Percentiles rank a stretch among this genome's conserved stretches.
Evolutionary conservation across 1,140 invertebrate genomes (phyloP).

Genomic region (Panagrolaimus sp.): DNA sequence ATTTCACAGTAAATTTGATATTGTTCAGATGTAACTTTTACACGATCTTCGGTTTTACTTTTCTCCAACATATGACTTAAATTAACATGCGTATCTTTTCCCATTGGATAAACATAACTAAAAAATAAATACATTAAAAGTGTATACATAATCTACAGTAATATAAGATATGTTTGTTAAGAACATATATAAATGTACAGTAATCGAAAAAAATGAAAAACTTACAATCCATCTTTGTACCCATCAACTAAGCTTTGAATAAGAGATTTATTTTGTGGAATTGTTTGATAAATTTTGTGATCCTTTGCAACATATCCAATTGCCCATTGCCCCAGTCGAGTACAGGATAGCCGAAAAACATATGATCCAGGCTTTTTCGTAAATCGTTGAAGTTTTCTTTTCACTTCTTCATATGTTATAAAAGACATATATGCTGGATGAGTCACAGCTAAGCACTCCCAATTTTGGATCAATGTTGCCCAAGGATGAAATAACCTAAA

Average conservation of each 20-base stretch:
- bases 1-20: constrained; percentile 99
- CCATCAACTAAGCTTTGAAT: constrained; percentile 95
- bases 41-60: constrained; percentile 65
- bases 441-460: constrained; percentile 95
- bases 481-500: constrained; percentile 94
- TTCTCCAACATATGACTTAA: constrained; percentile 84
- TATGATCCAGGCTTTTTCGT: constrained; percentile 94
- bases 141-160: no score
- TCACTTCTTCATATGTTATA: constrained; percentile 98
- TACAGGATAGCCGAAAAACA: constrained; percentile 87
- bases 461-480: constrained; percentile 88
- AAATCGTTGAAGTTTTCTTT: constrained; percentile 90
- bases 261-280: constrained; percentile 97
- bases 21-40: constrained; percentile 94
- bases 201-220: no score
- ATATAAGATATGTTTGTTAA: no score
- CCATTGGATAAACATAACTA: constrained; percentile 84
- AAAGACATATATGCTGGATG: constrained; percentile 97
- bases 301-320: constrained; percentile 99
- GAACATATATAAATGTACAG: neutral
- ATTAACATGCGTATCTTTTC: constrained; percentile 74
- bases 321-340: constrained; percentile 95
- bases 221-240: constrained; percentile 89
- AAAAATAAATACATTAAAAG: constrained; percentile 21
- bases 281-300: constrained; percentile 96